Base-by-base conservation (phyloP, 2,888 invertebrate species). In the Flabesymbios commensalis region DNA sequence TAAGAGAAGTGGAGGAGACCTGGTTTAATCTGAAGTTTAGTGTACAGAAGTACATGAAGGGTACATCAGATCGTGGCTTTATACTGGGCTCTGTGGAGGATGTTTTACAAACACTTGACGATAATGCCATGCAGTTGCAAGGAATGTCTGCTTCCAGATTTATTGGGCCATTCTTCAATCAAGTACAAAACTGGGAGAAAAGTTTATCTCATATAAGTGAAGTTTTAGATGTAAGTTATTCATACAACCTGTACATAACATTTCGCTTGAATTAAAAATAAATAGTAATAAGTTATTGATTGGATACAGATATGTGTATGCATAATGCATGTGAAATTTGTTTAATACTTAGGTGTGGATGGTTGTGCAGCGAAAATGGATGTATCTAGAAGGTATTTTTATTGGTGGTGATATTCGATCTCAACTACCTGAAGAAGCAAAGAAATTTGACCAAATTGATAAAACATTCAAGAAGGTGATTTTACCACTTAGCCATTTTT, bases 301-400 rank as follows among this genome's bases (percentile, higher is more conserved):
- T n/a, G n/a, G n/a, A n/a, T n/a, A n/a, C n/a, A n/a, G n/a, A n/a
- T n/a, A n/a, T n/a, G n/a, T n/a, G n/a, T n/a, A n/a, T n/a, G n/a
- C n/a, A n/a, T n/a, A n/a, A n/a, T n/a, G n/a, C n/a, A n/a, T n/a
- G n/a, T n/a, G n/a, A n/a, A n/a, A n/a, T n/a, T n/a, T n/a, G n/a
- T n/a, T n/a, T n/a, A n/a, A n/a, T n/a, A n/a, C n/a, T 3, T 48
- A 83, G 81, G 77, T 90, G 69, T 95, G 94, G 94, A 84, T 91
- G 78, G 87, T 88, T 2, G 89, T 92, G 2, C 95, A 95, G 79
- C 86, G 90, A 61, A 94, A 92, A 79, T 95, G 95, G 94, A 85
- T 94, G 68, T 93, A 95, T 77, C 84, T 95, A 67, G 94, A 94
- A 78, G 93, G 93, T 0, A 94, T 95, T 65, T 95, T 94, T 79